phyloP scores from a whole-genome alignment of 1,140 invertebrate species.

The Drosophila elegans region DNA sequence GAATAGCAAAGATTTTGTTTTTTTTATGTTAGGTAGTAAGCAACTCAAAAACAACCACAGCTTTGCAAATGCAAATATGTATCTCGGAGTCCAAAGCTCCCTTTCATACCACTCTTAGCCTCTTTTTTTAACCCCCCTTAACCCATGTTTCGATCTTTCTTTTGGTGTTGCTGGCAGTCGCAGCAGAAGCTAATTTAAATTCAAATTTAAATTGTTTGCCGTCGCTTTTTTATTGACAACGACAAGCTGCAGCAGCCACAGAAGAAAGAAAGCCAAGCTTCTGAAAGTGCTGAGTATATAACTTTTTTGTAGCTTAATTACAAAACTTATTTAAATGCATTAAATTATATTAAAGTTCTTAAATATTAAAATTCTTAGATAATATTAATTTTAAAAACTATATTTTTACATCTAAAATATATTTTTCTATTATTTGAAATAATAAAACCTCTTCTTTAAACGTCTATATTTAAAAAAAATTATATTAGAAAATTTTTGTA shows the following conservation, averaged over 20 bases:
- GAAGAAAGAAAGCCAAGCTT: conserved; percentile 13
- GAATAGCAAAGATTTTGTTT: background rate
- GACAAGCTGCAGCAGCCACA: conserved; percentile 1
- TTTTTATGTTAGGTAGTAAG: background rate
- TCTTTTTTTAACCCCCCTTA: background rate
- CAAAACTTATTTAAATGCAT: too few species aligned
- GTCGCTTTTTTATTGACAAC: conserved; percentile 64
- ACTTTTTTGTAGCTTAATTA: background rate
- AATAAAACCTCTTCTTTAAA: too few species aligned
- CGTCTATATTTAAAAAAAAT: too few species aligned
- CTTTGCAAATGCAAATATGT: background rate
- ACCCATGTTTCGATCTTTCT: background rate
- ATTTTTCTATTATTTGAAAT: too few species aligned
- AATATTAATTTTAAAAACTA: too few species aligned
- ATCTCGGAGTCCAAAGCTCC: background rate
- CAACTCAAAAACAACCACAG: background rate
- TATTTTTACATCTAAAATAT: too few species aligned
- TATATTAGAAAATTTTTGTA: too few species aligned
- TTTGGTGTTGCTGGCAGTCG: conserved; percentile 43
- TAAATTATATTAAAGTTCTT: too few species aligned
- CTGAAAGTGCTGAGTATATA: conserved; percentile 11
- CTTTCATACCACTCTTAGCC: background rate
- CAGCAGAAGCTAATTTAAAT: conserved; percentile 73
- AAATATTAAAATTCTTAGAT: too few species aligned
- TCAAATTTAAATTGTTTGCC: conserved; percentile 79